Evolutionary conservation across 1,140 invertebrate species (phyloP).

Genomic region (Scylla paramamosain): DNA sequence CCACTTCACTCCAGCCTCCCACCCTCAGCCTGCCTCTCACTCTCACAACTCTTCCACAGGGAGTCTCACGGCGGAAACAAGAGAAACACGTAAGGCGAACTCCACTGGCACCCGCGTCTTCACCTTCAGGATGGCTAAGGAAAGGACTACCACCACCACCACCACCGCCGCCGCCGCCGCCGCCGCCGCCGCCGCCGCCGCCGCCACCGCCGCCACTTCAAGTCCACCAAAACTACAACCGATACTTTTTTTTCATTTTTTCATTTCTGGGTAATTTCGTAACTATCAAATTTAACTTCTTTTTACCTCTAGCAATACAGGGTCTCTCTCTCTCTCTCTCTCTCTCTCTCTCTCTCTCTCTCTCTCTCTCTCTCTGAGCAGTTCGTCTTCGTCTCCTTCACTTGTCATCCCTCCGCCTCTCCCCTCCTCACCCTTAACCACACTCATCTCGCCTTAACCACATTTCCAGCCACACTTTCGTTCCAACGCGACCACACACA

Average conservation of each 20-base stretch:
- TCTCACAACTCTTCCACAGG: slow-evolving; percentile 9
- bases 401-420: background rate
- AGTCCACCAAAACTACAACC: background rate
- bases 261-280: no score
- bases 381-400: background rate
- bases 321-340: background rate
- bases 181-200: no score
- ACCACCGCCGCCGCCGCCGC: background rate
- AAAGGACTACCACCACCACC: background rate
- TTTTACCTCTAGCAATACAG: no score
- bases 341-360: background rate
- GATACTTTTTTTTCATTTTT: background rate
- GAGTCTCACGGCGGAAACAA: slow-evolving; percentile 54
- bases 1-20: background rate
- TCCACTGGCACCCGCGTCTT: background rate
- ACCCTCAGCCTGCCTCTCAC: background rate
- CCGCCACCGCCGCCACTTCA: background rate
- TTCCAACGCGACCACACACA: background rate
- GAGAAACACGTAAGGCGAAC: slow-evolving; percentile 26
- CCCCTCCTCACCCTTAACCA: background rate
- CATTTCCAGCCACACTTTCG: background rate
- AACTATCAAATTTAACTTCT: no score
- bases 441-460: background rate
- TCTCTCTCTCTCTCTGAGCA: background rate
- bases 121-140: no score